Conservation (phyloP, 2,888 invertebrate species). For the Salticus scenicus region DNA sequence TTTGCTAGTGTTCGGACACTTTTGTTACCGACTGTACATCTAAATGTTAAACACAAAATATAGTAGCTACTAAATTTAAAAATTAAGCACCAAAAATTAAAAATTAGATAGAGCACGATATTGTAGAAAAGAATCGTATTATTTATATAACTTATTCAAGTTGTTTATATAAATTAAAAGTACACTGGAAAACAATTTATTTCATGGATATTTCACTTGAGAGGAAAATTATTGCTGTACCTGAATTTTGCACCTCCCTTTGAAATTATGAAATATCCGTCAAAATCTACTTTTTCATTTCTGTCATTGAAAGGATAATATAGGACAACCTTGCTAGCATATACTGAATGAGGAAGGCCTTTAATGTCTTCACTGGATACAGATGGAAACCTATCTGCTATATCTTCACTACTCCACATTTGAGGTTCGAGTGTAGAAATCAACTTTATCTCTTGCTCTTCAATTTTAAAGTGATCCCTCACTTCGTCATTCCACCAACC, state of each 20-base stretch:
- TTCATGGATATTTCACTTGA: too few relatives aligned
- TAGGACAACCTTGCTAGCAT: background rate
- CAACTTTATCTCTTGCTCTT: constrained; percentile 25
- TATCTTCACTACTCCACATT: background rate
- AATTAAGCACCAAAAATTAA: too few relatives aligned
- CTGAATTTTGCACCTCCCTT: background rate
- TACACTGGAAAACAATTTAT: too few relatives aligned
- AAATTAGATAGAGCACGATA: too few relatives aligned
- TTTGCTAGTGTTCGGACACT: too few relatives aligned
- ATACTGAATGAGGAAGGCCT: background rate
- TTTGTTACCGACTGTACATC: too few relatives aligned
- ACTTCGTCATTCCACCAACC: constrained; percentile 45
- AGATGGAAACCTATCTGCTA: constrained; percentile 6
- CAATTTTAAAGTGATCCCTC: background rate
- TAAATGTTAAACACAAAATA: too few relatives aligned
- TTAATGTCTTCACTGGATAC: constrained; percentile 6
- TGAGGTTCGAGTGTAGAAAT: background rate
- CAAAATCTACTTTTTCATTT: constrained; percentile 25
- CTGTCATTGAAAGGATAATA: constrained; percentile 20
- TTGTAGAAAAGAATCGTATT: too few relatives aligned
- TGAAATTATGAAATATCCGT: constrained; percentile 32
- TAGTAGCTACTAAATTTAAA: too few relatives aligned
- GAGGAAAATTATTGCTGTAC: too few relatives aligned
- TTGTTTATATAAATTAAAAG: too few relatives aligned
- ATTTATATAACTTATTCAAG: too few relatives aligned